Base-by-base conservation (phyloP, 2,888 invertebrate genomes). In the Adelphocoris suturalis region DNA sequence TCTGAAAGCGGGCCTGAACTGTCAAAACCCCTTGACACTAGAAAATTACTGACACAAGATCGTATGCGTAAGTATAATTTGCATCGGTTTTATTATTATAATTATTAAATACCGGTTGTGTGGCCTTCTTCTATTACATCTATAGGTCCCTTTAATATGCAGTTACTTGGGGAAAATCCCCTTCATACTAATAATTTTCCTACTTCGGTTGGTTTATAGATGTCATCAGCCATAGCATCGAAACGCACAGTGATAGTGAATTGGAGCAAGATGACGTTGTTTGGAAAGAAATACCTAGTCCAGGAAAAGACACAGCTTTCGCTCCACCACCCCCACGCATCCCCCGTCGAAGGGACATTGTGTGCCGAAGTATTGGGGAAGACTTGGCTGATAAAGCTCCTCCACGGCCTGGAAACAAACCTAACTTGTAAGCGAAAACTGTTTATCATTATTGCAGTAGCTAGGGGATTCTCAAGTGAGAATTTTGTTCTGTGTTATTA, bases 301-400 rank as follows among this genome's bases (percentile, higher is more conserved):
- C 82, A 0, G 37, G 61, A 12, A 88, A 68, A n/a, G 88, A 76
- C 88, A 84, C 27, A 13, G 48, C 47, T 46, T 61, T 61, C 47
- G 82, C 48, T 28, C 91, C 91, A 2, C 90, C 90, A 87, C 94
- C 95, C 27, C 94, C 93, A 16, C 94, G 94, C 91, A 92, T 94
- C 2, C 93, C 93, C 0, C 93, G 95, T 5, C 93, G 91, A 90
- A 93, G 94, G 90, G 93, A 94, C 89, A 90, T 92, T 4, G 92
- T 92, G 7, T 92, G 92, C 91, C 92, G 92, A 82, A 94, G 94
- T 92, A 92, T 94, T 89, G 95, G 95, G 4, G 95, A 94, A 91
- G 94, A 94, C 93, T 61, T 57, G 48, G 46, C 85, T 14, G 55
- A 48, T 27, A 61, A 86, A 37, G 48, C 78, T 23, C 81, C 75